Evolutionary conservation across 2,797 vertebrate species (phyloP).

Genomic region (Columba guinea): DNA sequence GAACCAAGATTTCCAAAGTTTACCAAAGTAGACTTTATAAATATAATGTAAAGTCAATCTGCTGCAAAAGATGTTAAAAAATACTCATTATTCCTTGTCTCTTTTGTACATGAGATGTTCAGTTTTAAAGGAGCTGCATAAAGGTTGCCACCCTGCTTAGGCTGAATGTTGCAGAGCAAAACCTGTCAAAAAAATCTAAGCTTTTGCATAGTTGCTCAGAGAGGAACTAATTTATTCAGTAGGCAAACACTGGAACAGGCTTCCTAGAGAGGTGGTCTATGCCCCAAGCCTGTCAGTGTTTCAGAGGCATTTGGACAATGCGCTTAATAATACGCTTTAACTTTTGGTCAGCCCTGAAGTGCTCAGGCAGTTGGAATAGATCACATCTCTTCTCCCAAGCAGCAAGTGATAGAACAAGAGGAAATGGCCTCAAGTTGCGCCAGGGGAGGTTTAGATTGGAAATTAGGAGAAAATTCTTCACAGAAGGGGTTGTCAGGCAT

Average conservation of each 20-base stretch:
- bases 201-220: neutral
- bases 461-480: too few relatives aligned
- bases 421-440: too few relatives aligned
- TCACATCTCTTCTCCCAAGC: too few relatives aligned
- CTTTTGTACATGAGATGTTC: neutral
- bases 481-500: too few relatives aligned
- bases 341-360: neutral
- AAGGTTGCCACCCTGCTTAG: neutral
- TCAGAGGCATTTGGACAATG: neutral
- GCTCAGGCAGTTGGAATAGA: neutral
- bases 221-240: neutral
- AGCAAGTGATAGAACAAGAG: too few relatives aligned
- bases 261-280: neutral
- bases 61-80: neutral
- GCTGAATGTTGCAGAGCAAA: neutral
- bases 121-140: neutral
- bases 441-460: too few relatives aligned
- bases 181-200: neutral
- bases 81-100: neutral
- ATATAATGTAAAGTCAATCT: neutral
- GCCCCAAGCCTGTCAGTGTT: neutral
- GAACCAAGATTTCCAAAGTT: neutral
- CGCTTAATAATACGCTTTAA: accelerated
- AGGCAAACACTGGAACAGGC: neutral
- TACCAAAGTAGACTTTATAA: neutral